Base-by-base conservation (phyloP, 1,140 invertebrate species). In the Papilio xuthus region DNA sequence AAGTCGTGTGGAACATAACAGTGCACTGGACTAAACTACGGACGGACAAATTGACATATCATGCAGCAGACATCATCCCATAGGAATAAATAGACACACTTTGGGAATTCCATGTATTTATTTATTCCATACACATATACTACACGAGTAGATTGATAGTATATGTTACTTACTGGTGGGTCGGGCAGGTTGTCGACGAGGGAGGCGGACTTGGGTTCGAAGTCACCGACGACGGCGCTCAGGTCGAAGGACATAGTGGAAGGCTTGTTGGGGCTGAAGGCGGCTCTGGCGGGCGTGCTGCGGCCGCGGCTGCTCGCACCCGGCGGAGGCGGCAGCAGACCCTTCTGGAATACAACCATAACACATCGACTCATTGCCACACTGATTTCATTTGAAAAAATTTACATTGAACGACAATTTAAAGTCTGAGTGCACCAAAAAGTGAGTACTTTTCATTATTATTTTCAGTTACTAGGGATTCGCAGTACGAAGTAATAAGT, bases 301-400 rank as follows among this genome's bases (percentile, higher is more conserved):
- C 90, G 86, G 7, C 81, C 89, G 60, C 88, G 89, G 60, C 74
- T 85, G 2, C 89, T 89, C 0, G 91, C 86, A 7, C 94, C 94
- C 0, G 96, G 96, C 2, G 96, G 96, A 23, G 96, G 96, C 28
- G 96, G 96, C 32, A 96, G 95, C 18, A 94, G 87, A 0, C 93
- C 94, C 84, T 93, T 93, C 89, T 93, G 86, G 10, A 87, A 86
- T 60, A 73, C 13, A 18, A 18, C 15, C 3, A 50, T 18, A 50
- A 44, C 42, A 44, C 42, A 13, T 41, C 9, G 41, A 41, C n/a
- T n/a, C n/a, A n/a, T n/a, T n/a, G n/a, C n/a, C n/a, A n/a, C n/a
- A n/a, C n/a, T n/a, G n/a, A n/a, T n/a, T n/a, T n/a, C n/a, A 32
- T 3, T 32, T 32, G 2, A 6, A 32, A 2, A 32, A 32, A 32